Percentiles rank a stretch among this genome's conserved stretches.
Evolutionary conservation across 23 tunicate genomes (phyloP).

Genomic region (Trididemnum clinides): DNA sequence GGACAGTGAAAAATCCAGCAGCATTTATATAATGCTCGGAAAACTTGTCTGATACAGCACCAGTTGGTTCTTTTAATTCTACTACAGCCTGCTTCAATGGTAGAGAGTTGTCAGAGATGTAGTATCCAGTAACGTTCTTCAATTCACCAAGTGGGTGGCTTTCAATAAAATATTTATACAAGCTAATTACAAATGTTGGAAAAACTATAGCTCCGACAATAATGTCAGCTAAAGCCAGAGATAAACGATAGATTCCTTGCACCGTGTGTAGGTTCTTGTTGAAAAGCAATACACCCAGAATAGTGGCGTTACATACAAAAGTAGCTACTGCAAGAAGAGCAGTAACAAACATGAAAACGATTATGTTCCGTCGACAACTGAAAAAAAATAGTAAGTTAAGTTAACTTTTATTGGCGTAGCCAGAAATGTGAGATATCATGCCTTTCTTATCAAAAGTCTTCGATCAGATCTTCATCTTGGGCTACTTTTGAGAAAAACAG

Average conservation of each 20-base stretch:
- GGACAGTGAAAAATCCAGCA: constrained; percentile 46
- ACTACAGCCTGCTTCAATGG: not conserved
- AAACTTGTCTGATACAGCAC: not conserved
- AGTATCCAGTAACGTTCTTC: constrained; percentile 24
- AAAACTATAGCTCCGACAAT: constrained; percentile 58
- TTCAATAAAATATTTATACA: constrained; percentile 15
- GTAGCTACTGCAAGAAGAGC: constrained; percentile 43
- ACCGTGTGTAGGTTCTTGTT: constrained; percentile 40
- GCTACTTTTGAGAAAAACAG: too few species aligned
- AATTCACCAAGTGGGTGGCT: constrained; percentile 33
- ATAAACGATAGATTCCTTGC: constrained; percentile 58
- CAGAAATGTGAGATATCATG: too few species aligned
- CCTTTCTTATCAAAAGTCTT: too few species aligned
- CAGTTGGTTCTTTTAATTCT: constrained; percentile 9
- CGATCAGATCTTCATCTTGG: too few species aligned
- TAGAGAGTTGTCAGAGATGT: not conserved
- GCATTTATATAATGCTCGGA: constrained; percentile 7
- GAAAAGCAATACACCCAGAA: constrained; percentile 38
- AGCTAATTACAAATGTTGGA: constrained; percentile 58
- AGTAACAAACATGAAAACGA: constrained; percentile 11
- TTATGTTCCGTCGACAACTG: constrained; percentile 62
- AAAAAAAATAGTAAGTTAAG: constrained; percentile 11
- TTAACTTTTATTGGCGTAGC: too few species aligned
- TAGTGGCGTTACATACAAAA: constrained; percentile 49
- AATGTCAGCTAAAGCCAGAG: constrained; percentile 63